Evolutionary conservation across 2,797 vertebrate species (phyloP).

Genomic region (Orestias chungarensis): DNA sequence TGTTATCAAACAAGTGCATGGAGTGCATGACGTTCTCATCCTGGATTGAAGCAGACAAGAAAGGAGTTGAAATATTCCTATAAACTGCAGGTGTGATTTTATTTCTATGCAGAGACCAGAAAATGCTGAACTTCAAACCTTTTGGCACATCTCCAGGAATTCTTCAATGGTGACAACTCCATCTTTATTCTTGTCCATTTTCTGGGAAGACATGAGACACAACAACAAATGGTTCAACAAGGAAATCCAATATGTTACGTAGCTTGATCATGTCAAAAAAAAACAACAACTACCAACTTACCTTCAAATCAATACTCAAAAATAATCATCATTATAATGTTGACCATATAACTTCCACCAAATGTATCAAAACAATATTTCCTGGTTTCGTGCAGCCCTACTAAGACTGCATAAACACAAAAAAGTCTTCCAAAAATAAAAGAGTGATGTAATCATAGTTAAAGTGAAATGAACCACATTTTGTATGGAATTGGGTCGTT

Average conservation of each 20-base stretch:
- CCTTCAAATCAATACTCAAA: too few species aligned
- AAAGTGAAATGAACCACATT: background rate
- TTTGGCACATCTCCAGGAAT: slow-evolving; percentile 95
- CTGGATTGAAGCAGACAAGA: slow-evolving; percentile 64
- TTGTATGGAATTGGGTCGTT: background rate
- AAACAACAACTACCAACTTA: too few species aligned
- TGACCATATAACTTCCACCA: too few species aligned
- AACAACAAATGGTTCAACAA: background rate
- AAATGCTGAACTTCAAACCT: slow-evolving; percentile 71
- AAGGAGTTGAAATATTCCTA: background rate
- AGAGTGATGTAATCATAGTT: background rate
- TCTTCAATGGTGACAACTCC: slow-evolving; percentile 96
- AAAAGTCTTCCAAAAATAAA: background rate
- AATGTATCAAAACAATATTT: background rate
- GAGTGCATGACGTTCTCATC: slow-evolving; percentile 98
- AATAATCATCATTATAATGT: too few species aligned
- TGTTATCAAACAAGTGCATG: slow-evolving; percentile 95
- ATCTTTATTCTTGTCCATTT: slow-evolving; percentile 97
- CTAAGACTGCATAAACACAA: too few species aligned
- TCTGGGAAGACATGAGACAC: slow-evolving; percentile 74
- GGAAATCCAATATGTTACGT: background rate
- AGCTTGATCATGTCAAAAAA: background rate
- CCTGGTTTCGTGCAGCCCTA: too few species aligned
- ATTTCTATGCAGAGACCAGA: background rate
- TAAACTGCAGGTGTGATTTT: background rate